phyloP scores from a whole-genome alignment of 2,797 vertebrate genomes.

The Malacoraja senta region DNA sequence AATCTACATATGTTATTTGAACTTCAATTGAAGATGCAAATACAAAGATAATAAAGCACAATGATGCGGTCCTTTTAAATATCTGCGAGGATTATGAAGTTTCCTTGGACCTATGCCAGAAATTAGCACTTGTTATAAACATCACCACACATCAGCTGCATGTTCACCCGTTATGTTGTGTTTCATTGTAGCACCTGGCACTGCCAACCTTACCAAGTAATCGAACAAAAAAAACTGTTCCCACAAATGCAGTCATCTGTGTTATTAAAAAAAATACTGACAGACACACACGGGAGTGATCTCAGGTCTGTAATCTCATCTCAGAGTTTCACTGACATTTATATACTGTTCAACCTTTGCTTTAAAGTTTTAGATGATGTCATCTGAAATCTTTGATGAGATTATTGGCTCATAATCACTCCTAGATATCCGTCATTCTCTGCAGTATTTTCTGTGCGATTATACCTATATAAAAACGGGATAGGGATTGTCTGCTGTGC shows the following conservation, averaged over 20 bases:
- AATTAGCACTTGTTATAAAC: background rate
- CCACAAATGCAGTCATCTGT: constrained; percentile 14
- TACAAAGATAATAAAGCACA: background rate
- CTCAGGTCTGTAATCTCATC: constrained; percentile 20
- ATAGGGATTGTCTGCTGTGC: background rate
- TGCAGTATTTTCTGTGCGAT: background rate
- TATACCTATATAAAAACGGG: constrained; percentile 13
- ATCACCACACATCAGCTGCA: background rate
- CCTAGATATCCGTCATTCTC: background rate
- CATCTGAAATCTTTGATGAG: constrained; percentile 23
- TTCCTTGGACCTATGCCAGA: background rate
- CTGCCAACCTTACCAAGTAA: background rate
- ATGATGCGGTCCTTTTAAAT: background rate
- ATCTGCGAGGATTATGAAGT: background rate
- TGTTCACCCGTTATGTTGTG: background rate
- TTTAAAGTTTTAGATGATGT: constrained; percentile 21
- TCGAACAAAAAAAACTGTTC: background rate
- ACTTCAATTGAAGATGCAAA: background rate
- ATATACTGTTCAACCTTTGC: constrained; percentile 16
- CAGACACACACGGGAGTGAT: constrained; percentile 20
- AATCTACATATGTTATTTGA: background rate
- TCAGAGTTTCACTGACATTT: constrained; percentile 22
- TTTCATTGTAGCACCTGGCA: background rate
- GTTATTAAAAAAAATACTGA: constrained; percentile 1
- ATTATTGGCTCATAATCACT: constrained; percentile 23